A percentile compares a stretch with the other conserved stretches of the same genome.
Conservation (phyloP, 1,140 invertebrate genomes). For the Marisa cornuarietis region DNA sequence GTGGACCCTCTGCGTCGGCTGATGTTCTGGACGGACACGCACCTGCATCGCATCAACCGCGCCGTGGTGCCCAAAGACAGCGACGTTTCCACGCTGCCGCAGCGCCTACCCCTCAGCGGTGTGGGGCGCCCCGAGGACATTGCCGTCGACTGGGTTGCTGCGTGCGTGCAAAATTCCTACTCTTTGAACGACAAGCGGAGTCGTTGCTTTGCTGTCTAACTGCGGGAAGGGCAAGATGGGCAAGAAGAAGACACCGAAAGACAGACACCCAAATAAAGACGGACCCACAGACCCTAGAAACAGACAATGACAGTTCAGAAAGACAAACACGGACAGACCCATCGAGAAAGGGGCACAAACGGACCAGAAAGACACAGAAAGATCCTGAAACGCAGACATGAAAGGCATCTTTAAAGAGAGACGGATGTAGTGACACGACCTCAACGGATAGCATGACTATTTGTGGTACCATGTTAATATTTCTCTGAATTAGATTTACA, state of each 20-base stretch:
- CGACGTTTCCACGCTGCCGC: conserved; percentile 80
- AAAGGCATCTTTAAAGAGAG: no score
- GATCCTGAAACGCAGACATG: no score
- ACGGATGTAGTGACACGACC: no score
- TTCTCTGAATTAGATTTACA: background rate
- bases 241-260: no score
- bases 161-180: conserved; percentile 46
- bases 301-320: background rate
- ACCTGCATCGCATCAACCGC: conserved; percentile 84
- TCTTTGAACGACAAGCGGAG: no score
- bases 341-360: background rate
- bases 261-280: no score
- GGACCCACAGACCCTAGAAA: background rate
- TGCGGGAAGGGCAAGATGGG: no score
- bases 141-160: conserved; percentile 89
- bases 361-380: background rate
- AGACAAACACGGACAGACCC: background rate
- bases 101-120: conserved; percentile 81
- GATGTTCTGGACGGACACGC: conserved; percentile 92
- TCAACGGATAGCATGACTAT: no score
- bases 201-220: no score
- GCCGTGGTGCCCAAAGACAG: conserved; percentile 82
- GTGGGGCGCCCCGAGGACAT: conserved; percentile 84
- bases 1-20: conserved; percentile 81
- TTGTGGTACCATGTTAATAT: background rate